A percentile compares a stretch with the other conserved stretches of the same genome.
These are phyloP conservation scores for Todus mexicanus DNA, from an alignment of 2,797 vertebrate genomes.

Conservation along the genomic window DNA sequence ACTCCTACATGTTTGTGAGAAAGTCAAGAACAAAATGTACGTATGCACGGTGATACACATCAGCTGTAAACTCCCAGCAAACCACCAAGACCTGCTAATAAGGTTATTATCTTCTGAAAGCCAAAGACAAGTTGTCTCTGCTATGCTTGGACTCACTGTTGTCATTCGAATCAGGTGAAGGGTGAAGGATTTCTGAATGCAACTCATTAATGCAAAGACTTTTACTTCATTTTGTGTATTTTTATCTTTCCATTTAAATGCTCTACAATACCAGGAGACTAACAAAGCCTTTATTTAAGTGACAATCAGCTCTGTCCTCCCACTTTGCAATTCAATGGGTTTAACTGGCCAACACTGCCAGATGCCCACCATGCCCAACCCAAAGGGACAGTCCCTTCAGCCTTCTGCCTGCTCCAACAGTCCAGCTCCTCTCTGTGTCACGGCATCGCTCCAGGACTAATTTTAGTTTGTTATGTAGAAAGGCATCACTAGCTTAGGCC, in stretches of 20 bases:
- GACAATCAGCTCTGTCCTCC: background rate
- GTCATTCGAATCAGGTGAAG: background rate
- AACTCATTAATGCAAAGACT: background rate
- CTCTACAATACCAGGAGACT: background rate
- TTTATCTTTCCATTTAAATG: background rate
- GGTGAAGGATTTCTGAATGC: background rate
- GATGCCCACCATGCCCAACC: background rate
- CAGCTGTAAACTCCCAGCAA: background rate
- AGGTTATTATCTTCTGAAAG: background rate
- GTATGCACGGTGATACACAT: accelerated
- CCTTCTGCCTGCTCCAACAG: background rate
- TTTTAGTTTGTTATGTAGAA: background rate
- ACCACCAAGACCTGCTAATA: background rate
- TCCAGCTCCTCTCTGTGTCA: background rate
- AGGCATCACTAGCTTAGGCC: background rate
- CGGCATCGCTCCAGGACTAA: background rate
- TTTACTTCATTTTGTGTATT: background rate
- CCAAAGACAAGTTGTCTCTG: background rate
- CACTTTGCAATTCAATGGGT: accelerated
- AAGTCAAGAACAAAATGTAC: background rate
- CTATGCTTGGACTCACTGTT: background rate
- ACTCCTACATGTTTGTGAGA: background rate
- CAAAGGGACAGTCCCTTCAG: background rate
- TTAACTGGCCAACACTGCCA: background rate
- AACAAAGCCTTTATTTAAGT: background rate